A percentile compares a stretch with the other conserved stretches of the same genome.
Evolutionary conservation across 1,140 invertebrate species (phyloP).

Genomic region (Caenorhabditis inopinata): DNA sequence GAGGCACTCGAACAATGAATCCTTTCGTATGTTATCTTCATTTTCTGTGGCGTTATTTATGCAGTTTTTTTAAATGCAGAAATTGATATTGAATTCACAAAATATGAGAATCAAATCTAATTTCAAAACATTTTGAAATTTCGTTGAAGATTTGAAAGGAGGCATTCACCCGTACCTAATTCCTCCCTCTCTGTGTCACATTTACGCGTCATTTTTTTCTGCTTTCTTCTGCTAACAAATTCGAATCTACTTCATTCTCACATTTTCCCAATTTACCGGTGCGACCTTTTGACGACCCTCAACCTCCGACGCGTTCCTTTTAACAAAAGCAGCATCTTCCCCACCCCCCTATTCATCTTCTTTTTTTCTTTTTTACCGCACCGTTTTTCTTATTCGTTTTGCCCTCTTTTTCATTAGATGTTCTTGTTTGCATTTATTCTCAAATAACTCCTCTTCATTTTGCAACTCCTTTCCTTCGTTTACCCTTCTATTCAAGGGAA

Average conservation of each 20-base stretch:
- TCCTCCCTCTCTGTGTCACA: too few species aligned
- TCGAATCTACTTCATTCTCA: not conserved
- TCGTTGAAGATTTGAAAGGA: too few species aligned
- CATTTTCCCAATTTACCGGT: not conserved
- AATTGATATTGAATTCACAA: too few species aligned
- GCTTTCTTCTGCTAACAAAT: too few species aligned
- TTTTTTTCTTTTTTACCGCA: not conserved
- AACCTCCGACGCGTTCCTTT: conserved; percentile 17
- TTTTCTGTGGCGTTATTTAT: too few species aligned
- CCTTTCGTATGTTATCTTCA: too few species aligned
- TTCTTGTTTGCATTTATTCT: conserved; percentile 32
- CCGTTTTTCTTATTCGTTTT: not conserved
- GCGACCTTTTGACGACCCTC: not conserved
- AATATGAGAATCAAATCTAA: too few species aligned
- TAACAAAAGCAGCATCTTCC: not conserved
- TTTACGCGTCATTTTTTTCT: too few species aligned
- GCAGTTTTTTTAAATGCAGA: too few species aligned
- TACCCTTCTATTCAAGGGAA: conserved; percentile 1
- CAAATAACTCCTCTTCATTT: not conserved
- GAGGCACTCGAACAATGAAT: too few species aligned
- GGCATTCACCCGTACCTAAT: too few species aligned
- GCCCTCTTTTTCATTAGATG: conserved; percentile 26
- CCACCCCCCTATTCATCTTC: not conserved
- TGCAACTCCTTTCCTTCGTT: not conserved
- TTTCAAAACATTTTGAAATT: too few species aligned